Evolutionary conservation across 2,113 vertebrate species (phyloP), one percentile per base, ranked within the genome.

Genomic region (Tauraco erythrolophus): DNA sequence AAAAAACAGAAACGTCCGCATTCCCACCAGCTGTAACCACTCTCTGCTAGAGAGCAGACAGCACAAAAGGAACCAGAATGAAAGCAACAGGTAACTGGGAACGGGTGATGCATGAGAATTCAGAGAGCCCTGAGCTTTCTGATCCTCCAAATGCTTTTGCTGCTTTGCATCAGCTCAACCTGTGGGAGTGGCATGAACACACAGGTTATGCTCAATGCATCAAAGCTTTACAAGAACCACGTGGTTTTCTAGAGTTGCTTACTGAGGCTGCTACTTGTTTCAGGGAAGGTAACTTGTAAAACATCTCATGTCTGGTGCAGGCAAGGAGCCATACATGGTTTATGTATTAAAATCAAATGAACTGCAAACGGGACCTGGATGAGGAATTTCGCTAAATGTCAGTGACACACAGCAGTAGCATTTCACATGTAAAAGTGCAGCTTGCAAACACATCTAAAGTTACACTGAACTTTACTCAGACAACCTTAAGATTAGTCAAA

Each of bases 151-250:
- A 64, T 13, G 6, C 16, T 58, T 72, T 43, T 50, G 43, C 27
- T 64, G 22, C 71, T 50, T 65, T 39, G 33, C 35, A 37, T 9
- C 41, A 30, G 27, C 57, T 5, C 5, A 8, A 27, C 35, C 33
- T 33, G 28, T 2, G 2, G 27, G n/a, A 91, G 28, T 6, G 15
- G 39, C n/a, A 61, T 10, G 45, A 72, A 72, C 0, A 0, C 28
- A 31, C 3, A 18, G 10, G 61, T 35, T 72, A 50, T 22, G 35
- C 30, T 41, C 28, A 43, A 0, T 18, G 25, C 35, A 25, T 64
- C 56, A 60, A 62, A 68, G n/a, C 25, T 79, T 69, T 60, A 31
- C n/a, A 64, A 76, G 77, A 84, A 60, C 61, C 14, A 6, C 0
- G 0, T 4, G 25, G n/a, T 37, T 50, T 89, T 76, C 53, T 41